Base-by-base conservation (phyloP, 1,140 invertebrate genomes). In the Rhopalosiphum maidis region DNA sequence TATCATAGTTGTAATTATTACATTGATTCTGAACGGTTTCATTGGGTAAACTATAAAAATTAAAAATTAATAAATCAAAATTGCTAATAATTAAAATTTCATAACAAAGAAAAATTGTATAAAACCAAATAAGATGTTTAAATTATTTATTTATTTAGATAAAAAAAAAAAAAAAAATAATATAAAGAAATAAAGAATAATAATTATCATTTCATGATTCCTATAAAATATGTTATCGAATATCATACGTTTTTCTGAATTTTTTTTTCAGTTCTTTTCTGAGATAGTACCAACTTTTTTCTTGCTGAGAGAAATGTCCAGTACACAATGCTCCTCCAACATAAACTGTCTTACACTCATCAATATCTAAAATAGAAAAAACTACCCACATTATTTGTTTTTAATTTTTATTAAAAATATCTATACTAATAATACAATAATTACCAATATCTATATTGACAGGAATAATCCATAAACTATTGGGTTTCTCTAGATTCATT, bases 381-480 rank as follows among this genome's bases (percentile, higher is more conserved):
- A 43, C 1, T 51, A 37, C 2, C 0, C 8, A 25, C 6, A 25
- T 51, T 54, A 86, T 41, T 41, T 22, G 37, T 46, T 48, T 93
- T 37, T 37, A 82, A 2, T 48, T 1, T 82, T 35, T 8, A 15
- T 15, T 68, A 30, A 68, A 68, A 68, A 4, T 18, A n/a, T 23
- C 5, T 41, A 41, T 41, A 86, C n/a, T 21, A 77, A 22, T 37
- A n/a, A 37, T 35, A 83, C 21, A 85, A 85, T 93, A 54, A 85
- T 93, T 85, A 85, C 82, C 82, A n/a, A 41, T 85, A 30, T 93
- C 46, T 54, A 93, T 41, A 43, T 93, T 86, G 30, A 93, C 43
- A 93, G 91, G 91, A 85, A 93, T 85, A 25, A 93, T n/a, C 91
- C 91, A 93, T 83, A 93, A 30, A n/a, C 91, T 93, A 37, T 93